Conservation (phyloP, 2,888 invertebrate genomes). For the Oscheius onirici region DNA sequence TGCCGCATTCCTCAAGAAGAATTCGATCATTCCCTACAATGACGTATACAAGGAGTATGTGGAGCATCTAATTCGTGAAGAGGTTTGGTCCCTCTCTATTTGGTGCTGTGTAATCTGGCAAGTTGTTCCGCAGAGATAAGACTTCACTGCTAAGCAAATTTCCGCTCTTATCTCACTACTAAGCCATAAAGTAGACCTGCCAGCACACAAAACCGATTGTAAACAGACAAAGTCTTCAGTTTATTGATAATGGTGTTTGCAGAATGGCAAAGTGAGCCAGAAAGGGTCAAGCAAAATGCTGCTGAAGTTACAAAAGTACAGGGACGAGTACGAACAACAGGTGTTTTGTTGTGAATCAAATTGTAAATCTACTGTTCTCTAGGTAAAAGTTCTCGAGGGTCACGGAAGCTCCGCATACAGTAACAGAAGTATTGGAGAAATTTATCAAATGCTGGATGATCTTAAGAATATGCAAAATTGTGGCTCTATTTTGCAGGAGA, state of each 20-base stretch:
- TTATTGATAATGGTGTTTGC: not conserved
- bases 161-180: too few relatives aligned
- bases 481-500: not conserved
- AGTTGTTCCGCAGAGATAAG: too few relatives aligned
- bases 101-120: not conserved
- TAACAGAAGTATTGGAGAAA: not conserved
- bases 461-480: constrained; percentile 16
- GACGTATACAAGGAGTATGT: constrained; percentile 33
- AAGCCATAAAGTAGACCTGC: too few relatives aligned
- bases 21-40: constrained; percentile 38
- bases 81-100: not conserved
- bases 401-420: not conserved
- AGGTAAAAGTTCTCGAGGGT: constrained; percentile 4
- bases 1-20: constrained; percentile 28
- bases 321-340: constrained; percentile 22
- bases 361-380: not conserved
- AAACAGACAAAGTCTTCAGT: too few relatives aligned
- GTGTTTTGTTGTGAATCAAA: too few relatives aligned
- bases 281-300: constrained; percentile 7
- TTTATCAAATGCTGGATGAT: constrained; percentile 15
- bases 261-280: constrained; percentile 13
- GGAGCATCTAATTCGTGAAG: constrained; percentile 8
- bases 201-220: too few relatives aligned
- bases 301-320: not conserved
- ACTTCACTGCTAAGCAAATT: too few relatives aligned